Percentiles rank a stretch among this genome's conserved stretches.
These are phyloP conservation scores for Spodoptera frugiperda DNA, from an alignment of 1,140 invertebrate genomes.

Conservation along the genomic window DNA sequence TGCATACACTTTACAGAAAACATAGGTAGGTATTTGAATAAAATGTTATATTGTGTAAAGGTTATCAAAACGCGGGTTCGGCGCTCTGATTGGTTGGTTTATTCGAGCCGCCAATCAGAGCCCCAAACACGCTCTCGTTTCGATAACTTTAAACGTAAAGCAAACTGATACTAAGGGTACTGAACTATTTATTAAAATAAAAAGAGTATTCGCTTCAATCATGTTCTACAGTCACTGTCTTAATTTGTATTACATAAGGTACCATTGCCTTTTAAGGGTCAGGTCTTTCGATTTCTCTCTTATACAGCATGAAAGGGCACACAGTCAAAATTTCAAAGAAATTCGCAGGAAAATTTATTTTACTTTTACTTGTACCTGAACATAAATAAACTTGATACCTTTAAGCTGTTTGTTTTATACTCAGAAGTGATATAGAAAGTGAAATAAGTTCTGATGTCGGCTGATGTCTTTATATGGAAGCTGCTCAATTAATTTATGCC, in stretches of 20 bases:
- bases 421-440: slow-evolving; percentile 1
- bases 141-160: too few relatives aligned
- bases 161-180: too few relatives aligned
- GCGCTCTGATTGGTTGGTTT: too few relatives aligned
- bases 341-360: neutral
- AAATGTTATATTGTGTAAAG: too few relatives aligned
- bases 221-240: neutral
- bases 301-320: neutral
- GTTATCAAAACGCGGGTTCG: too few relatives aligned
- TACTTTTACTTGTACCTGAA: neutral
- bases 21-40: too few relatives aligned
- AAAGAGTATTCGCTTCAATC: neutral
- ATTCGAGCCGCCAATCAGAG: too few relatives aligned
- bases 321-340: neutral
- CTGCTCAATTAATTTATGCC: too few relatives aligned
- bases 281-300: slow-evolving; percentile 10
- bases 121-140: too few relatives aligned
- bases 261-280: slow-evolving; percentile 13
- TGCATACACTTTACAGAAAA: too few relatives aligned
- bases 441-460: neutral
- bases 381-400: slow-evolving; percentile 5
- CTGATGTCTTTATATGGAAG: too few relatives aligned
- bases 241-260: slow-evolving; percentile 23
- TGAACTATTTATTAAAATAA: too few relatives aligned
- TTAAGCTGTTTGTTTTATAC: neutral